Evolutionary conservation across 2,113 vertebrate species (phyloP).

Genomic region (Eurystomus gularis): DNA sequence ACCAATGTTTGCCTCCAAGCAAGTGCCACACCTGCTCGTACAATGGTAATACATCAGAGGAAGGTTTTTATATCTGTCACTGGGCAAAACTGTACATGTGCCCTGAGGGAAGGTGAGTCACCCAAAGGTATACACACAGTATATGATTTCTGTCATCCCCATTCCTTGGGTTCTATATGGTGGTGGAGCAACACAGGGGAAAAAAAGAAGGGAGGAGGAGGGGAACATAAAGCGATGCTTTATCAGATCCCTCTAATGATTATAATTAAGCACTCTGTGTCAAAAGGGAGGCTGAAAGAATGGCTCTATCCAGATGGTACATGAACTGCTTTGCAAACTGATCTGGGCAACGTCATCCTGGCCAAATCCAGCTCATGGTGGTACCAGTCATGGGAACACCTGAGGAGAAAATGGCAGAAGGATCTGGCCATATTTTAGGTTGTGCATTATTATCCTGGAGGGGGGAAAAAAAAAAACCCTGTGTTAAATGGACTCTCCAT

Average conservation of each 20-base stretch:
- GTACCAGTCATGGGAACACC: constrained; percentile 22
- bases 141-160: not conserved
- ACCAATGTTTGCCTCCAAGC: not conserved
- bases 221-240: not conserved
- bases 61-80: not conserved
- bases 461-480: no score
- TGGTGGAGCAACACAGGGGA: not conserved
- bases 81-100: not conserved
- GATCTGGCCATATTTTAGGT: not conserved
- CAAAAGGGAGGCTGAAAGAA: not conserved
- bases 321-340: not conserved
- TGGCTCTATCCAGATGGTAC: not conserved
- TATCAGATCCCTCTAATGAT: constrained; percentile 25
- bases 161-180: not conserved
- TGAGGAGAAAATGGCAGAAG: constrained; percentile 46
- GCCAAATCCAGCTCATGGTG: not conserved
- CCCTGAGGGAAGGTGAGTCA: not conserved
- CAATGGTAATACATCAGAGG: not conserved
- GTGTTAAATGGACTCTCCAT: not conserved
- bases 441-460: not conserved
- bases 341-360: not conserved
- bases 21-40: not conserved
- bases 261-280: constrained; percentile 24
- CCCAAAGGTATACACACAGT: not conserved
- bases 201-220: not conserved